Evolutionary conservation across 1,140 invertebrate genomes (phyloP), one percentile per base, ranked within the genome.

Genomic region (Homarus americanus): DNA sequence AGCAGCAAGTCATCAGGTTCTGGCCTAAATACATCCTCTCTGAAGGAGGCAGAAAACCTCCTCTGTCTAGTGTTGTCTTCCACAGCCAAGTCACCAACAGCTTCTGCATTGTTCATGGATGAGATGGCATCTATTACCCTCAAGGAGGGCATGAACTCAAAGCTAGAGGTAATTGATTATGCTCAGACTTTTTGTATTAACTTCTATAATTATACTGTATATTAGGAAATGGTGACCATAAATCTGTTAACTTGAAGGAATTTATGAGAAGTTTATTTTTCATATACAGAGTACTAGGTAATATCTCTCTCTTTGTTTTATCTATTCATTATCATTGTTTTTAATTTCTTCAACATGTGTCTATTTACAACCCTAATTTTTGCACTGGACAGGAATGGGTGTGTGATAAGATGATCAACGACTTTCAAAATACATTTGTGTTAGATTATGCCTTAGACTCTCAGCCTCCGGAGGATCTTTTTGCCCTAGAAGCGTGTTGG

Each of bases 101-200:
- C 93, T 32, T 73, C 84, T 0, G 93, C 91, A 9, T 69, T 93
- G 32, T 93, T 93, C 66, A 93, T 93, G 92, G 93, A 93, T 83
- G 92, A 93, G 63, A 75, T 93, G 49, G 92, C 92, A 15, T 86
- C 85, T 20, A 87, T 92, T 9, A 92, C 93, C n/a, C 88, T 92
- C 32, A 92, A 87, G 53, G 92, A 92, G 40, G 91, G 87, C 3
- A 58, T 93, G 49, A 85, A 92, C 63, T 63, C 49, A 20, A 88
- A 82, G 41, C 58, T 93, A 32, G 93, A 92, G 79, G 89, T 92
- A 75, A 17, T 58, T 20, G n/a, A n/a, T n/a, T n/a, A n/a, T n/a
- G n/a, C n/a, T n/a, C n/a, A n/a, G n/a, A n/a, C n/a, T n/a, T n/a
- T n/a, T n/a, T n/a, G n/a, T n/a, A n/a, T n/a, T n/a, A n/a, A n/a